Conservation (phyloP, 2,113 vertebrate species). For the human (Homo sapiens) region DNA sequence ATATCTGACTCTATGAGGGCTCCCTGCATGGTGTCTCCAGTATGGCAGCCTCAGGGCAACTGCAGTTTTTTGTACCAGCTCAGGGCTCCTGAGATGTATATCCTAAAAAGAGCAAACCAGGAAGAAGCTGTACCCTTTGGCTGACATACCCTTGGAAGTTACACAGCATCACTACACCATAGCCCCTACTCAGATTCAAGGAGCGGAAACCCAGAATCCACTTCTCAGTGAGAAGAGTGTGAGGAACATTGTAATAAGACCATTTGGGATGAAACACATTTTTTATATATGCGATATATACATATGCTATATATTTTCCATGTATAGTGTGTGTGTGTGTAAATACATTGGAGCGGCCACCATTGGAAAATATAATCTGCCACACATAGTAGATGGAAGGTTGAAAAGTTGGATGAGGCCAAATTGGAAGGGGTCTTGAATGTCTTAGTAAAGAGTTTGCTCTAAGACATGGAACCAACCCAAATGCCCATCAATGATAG, state of each 20-base stretch:
- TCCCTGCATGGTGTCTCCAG: background rate
- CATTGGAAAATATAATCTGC: background rate
- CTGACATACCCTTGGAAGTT: background rate
- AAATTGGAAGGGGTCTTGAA: background rate
- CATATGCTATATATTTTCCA: background rate
- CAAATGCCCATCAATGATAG: no score
- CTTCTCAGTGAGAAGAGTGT: background rate
- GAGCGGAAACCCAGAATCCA: background rate
- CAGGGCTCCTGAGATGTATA: background rate
- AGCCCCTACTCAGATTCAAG: background rate
- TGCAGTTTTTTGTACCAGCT: background rate
- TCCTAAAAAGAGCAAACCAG: background rate
- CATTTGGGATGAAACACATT: background rate
- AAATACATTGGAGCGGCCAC: background rate
- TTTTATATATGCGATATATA: background rate
- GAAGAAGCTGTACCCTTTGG: background rate
- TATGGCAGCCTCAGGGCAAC: background rate
- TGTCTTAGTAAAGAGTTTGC: background rate
- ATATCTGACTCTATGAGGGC: background rate
- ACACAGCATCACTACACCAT: background rate
- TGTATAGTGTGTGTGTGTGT: background rate
- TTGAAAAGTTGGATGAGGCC: background rate
- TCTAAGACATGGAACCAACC: background rate
- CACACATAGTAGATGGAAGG: background rate
- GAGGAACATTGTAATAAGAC: background rate